Conservation (phyloP, 2,797 vertebrate species). For the Capromys pilorides region DNA sequence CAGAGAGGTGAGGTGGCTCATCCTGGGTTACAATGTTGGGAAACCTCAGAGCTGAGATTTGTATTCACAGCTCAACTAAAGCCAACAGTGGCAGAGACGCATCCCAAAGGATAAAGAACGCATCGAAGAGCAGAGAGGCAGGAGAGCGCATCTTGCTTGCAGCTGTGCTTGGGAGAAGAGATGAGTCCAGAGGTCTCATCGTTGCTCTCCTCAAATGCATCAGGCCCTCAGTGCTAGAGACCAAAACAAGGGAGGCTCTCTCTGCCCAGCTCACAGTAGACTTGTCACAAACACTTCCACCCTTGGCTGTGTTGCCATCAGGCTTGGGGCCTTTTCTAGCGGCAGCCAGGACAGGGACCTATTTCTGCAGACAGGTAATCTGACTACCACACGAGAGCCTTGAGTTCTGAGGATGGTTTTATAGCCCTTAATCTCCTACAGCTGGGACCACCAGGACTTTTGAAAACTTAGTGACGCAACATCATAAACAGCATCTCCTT, state of each 20-base stretch:
- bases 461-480: neutral
- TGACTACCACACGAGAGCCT: neutral
- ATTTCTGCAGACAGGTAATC: conserved; percentile 47
- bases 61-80: neutral
- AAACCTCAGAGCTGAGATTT: neutral
- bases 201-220: neutral
- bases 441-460: conserved; percentile 53
- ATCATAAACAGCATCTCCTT: neutral
- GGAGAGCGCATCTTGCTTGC: fast-evolving
- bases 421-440: neutral
- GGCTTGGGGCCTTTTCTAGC: neutral
- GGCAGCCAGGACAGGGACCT: neutral
- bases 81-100: no score
- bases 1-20: neutral
- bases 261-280: neutral
- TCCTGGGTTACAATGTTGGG: neutral
- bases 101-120: fast-evolving
- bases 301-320: neutral
- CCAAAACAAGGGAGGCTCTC: neutral
- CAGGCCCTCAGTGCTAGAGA: neutral
- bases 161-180: neutral
- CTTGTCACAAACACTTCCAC: neutral
- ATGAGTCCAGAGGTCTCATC: fast-evolving
- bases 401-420: conserved; percentile 44
- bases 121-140: fast-evolving